phyloP scores from a whole-genome alignment of 2,113 vertebrate genomes.

The Anoura caudifer region DNA sequence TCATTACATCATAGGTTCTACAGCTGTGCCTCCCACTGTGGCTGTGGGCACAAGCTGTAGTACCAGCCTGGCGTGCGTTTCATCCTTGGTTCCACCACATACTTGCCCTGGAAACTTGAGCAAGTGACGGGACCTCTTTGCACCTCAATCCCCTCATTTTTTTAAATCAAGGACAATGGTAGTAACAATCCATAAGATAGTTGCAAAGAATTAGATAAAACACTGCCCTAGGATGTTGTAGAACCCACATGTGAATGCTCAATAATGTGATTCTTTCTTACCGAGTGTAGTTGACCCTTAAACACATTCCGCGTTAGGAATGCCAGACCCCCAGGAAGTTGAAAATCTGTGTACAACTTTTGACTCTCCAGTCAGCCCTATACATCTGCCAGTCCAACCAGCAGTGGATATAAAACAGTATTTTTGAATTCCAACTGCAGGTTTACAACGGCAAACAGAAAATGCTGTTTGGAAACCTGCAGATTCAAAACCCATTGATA shows the following conservation, averaged over 20 bases:
- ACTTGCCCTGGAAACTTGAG: not conserved
- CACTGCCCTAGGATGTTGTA: not conserved
- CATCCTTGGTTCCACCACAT: not conserved
- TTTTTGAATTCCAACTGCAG: not conserved
- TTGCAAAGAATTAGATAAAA: not conserved
- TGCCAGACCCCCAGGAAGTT: not conserved
- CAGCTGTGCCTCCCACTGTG: not conserved
- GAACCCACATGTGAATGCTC: not conserved
- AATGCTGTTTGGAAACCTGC: not conserved
- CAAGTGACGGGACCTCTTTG: not conserved
- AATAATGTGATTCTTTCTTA: not conserved
- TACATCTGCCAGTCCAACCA: not conserved
- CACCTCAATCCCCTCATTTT: not conserved
- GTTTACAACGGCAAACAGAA: not conserved
- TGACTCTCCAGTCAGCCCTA: too few species aligned
- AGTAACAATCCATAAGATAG: not conserved
- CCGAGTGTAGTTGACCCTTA: not conserved
- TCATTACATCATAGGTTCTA: not conserved
- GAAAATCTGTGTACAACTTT: not conserved
- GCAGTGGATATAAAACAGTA: too few species aligned
- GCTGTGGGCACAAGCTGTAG: rapidly evolving
- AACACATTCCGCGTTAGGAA: not conserved
- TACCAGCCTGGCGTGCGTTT: not conserved
- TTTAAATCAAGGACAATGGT: not conserved
- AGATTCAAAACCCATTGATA: not conserved